phyloP scores from a whole-genome alignment of 2,797 vertebrate genomes.

The Xerus rutilus region DNA sequence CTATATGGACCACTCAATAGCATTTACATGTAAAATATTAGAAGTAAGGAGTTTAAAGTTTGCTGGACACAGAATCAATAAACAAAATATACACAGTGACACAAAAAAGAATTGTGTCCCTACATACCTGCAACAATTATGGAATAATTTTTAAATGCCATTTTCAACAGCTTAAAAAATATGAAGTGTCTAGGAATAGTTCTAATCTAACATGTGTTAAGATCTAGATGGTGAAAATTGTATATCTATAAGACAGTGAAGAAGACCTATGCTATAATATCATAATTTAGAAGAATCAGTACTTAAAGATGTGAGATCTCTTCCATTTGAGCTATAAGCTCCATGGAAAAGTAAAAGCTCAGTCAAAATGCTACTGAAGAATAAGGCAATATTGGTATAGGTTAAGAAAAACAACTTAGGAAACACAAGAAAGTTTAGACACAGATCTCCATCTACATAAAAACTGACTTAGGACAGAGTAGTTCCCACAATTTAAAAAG shows the following conservation, averaged over 20 bases:
- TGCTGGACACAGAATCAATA: constrained; percentile 2
- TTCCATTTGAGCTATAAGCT: background rate
- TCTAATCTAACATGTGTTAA: constrained; percentile 15
- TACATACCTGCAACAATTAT: background rate
- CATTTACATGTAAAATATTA: background rate
- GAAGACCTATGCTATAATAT: background rate
- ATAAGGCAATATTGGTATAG: background rate
- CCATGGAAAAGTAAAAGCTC: background rate
- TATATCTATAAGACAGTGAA: constrained; percentile 8
- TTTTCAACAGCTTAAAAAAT: constrained; percentile 53
- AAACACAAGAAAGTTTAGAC: background rate
- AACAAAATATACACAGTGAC: background rate
- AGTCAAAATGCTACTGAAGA: background rate
- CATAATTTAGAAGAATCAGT: background rate
- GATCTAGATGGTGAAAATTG: constrained; percentile 12
- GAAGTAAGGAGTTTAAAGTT: constrained; percentile 6
- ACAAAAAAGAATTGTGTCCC: background rate
- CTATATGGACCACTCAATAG: background rate
- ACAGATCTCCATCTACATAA: background rate
- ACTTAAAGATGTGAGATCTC: background rate
- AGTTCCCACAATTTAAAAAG: background rate
- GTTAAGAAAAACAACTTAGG: background rate
- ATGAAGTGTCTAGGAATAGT: background rate
- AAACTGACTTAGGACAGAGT: background rate
- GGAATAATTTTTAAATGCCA: constrained; percentile 35